These are phyloP conservation scores for Xanthia togata DNA, from an alignment of 2,888 invertebrate species.

Conservation along the genomic window DNA sequence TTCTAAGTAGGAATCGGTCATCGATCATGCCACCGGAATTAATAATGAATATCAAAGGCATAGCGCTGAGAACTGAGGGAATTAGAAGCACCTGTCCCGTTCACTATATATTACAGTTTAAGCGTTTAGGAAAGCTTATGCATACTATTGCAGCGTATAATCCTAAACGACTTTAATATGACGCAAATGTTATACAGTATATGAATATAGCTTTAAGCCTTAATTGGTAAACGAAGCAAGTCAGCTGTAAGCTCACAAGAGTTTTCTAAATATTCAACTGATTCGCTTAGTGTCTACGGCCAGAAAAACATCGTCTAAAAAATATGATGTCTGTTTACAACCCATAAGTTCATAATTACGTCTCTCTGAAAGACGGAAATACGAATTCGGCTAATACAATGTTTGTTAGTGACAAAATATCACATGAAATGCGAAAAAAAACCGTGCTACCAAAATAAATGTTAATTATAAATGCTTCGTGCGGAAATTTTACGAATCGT, in stretches of 20 bases:
- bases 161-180: background rate
- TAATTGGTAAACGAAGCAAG: background rate
- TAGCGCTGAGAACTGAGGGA: constrained; percentile 30
- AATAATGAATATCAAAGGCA: constrained; percentile 53
- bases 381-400: background rate
- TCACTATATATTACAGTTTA: constrained; percentile 25
- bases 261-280: background rate
- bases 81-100: constrained; percentile 50
- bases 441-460: background rate
- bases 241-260: background rate
- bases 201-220: background rate
- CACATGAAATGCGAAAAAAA: background rate
- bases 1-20: constrained; percentile 21
- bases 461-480: background rate
- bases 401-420: background rate
- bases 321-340: background rate
- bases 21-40: constrained; percentile 35
- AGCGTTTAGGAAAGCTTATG: constrained; percentile 20
- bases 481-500: background rate
- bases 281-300: background rate
- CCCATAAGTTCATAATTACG: background rate
- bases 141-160: constrained; percentile 12
- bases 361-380: background rate
- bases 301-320: background rate
- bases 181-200: background rate